Evolutionary conservation across 2,113 vertebrate genomes (phyloP).

Genomic region (Ardeotis arabs): DNA sequence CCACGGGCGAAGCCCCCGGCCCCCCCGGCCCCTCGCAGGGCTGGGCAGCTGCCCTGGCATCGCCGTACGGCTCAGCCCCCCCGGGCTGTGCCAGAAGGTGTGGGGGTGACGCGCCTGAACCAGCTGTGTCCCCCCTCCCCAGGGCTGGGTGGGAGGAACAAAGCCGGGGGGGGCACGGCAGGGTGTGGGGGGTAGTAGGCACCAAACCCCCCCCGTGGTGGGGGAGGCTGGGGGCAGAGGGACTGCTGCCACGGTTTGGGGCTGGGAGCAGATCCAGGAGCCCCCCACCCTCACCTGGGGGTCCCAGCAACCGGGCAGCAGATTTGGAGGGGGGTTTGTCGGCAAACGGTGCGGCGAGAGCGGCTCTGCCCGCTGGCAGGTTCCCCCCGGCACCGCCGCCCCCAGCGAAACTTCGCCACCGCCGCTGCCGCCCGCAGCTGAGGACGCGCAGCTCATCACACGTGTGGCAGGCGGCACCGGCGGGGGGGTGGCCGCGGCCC

Average conservation of each 20-base stretch:
- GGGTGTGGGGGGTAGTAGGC: neutral
- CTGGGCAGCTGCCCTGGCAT: constrained; percentile 47
- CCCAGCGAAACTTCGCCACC: neutral
- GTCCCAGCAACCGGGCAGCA: neutral
- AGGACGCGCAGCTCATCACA: neutral
- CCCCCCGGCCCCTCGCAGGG: neutral
- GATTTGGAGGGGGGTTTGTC: neutral
- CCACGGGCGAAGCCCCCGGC: neutral
- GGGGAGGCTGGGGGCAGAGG: no score
- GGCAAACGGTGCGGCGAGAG: accelerated
- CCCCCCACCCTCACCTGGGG: no score
- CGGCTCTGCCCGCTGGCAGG: neutral
- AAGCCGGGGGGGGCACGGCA: neutral
- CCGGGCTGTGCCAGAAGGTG: neutral
- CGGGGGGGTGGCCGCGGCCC: neutral
- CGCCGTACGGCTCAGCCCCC: neutral
- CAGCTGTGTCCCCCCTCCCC: neutral
- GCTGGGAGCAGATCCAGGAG: neutral
- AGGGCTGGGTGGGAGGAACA: neutral
- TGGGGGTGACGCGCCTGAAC: neutral
- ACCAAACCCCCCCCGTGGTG: accelerated
- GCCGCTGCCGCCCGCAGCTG: neutral
- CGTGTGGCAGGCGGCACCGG: neutral
- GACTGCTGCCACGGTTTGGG: neutral
- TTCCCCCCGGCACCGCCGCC: neutral